These are phyloP conservation scores for Cantharis lateralis DNA, from an alignment of 2,888 invertebrate species.

Conservation along the genomic window DNA sequence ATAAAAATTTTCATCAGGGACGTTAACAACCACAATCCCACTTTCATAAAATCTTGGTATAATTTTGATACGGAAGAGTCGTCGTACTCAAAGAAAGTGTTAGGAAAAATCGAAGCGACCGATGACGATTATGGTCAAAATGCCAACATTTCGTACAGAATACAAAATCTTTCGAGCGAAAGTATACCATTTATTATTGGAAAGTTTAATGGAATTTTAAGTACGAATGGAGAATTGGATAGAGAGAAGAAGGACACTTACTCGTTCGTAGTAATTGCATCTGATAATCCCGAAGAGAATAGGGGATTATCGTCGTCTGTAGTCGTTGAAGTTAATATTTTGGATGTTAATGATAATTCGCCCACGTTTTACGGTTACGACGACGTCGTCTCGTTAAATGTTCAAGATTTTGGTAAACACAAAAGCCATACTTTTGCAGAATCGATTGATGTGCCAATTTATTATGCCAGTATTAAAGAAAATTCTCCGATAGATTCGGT, in stretches of 20 bases:
- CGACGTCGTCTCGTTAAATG: constrained; percentile 58
- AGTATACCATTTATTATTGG: constrained; percentile 73
- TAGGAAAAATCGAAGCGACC: constrained; percentile 78
- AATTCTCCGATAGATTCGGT: constrained; percentile 75
- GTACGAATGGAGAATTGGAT: constrained; percentile 77
- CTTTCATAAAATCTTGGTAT: constrained; percentile 82
- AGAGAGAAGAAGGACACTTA: constrained; percentile 74
- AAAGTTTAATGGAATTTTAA: constrained; percentile 69
- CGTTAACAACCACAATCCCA: constrained; percentile 83
- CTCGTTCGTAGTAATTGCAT: constrained; percentile 72
- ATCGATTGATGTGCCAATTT: constrained; percentile 69
- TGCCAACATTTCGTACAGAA: constrained; percentile 74
- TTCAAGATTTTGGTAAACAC: constrained; percentile 57
- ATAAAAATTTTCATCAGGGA: constrained; percentile 76
- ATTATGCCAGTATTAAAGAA: constrained; percentile 75
- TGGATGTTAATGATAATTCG: constrained; percentile 84
- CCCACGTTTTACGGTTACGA: constrained; percentile 81
- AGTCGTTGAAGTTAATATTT: constrained; percentile 78
- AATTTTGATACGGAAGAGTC: constrained; percentile 83
- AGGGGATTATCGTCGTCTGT: constrained; percentile 71
- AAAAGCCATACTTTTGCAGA: constrained; percentile 62
- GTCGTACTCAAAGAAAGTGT: constrained; percentile 68
- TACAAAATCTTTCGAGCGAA: constrained; percentile 56
- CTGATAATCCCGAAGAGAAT: constrained; percentile 66
- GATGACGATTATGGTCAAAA: constrained; percentile 83